Conservation (phyloP, 1,140 invertebrate genomes). For the Calosoma granatense region DNA sequence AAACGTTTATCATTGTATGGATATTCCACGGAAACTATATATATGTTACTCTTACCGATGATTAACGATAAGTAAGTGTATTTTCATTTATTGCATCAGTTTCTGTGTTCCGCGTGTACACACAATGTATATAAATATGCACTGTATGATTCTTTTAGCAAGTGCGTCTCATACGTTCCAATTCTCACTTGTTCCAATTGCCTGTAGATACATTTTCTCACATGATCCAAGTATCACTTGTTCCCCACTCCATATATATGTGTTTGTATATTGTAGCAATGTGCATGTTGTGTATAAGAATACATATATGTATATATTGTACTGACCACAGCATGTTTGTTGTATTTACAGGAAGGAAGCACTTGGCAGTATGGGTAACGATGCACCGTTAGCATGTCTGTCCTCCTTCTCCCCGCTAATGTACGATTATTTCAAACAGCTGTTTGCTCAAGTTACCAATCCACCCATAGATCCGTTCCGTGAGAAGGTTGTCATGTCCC, state of each 20-base stretch:
- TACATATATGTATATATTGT: too few species aligned
- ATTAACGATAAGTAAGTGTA: conserved; percentile 81
- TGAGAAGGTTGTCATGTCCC: conserved; percentile 97
- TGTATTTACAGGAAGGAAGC: conserved; percentile 94
- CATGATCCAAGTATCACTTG: too few species aligned
- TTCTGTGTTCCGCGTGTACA: too few species aligned
- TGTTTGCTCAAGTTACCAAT: conserved; percentile 99
- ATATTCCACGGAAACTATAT: conserved; percentile 92
- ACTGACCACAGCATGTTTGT: too few species aligned
- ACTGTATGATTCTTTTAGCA: too few species aligned
- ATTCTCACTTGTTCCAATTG: too few species aligned
- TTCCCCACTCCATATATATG: too few species aligned
- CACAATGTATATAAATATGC: too few species aligned
- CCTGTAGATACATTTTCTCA: too few species aligned
- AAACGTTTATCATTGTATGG: conserved; percentile 82
- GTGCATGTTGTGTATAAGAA: too few species aligned
- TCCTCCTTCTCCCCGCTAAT: conserved; percentile 88
- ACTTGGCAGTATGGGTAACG: conserved; percentile 98
- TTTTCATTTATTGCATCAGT: conserved; percentile 17
- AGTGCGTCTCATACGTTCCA: too few species aligned
- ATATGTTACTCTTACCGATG: conserved; percentile 91
- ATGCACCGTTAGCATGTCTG: conserved; percentile 92
- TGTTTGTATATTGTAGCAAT: too few species aligned
- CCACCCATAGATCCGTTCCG: conserved; percentile 99
- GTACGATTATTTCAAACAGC: conserved; percentile 98